Conservation (phyloP, 2,888 invertebrate species). For the Campaea margaritaria region DNA sequence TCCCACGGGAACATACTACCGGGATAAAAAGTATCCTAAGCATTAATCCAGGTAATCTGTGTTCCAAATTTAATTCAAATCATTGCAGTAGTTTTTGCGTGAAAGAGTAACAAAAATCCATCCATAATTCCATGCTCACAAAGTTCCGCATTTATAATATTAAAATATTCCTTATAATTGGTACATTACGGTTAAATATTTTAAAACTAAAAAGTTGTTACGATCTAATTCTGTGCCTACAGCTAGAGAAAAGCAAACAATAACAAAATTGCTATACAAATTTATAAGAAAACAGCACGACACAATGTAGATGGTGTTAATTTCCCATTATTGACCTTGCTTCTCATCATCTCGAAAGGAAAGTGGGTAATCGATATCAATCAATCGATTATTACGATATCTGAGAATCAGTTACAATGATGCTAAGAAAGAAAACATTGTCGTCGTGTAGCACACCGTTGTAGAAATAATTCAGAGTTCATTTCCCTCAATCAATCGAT, state of each 20-base stretch:
- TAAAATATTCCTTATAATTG: too few relatives aligned
- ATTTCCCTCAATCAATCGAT: too few relatives aligned
- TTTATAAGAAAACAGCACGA: not conserved
- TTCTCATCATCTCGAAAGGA: conserved; percentile 39
- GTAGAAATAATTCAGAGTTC: not conserved
- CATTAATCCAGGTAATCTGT: too few relatives aligned
- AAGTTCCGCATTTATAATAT: too few relatives aligned
- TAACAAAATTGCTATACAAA: not conserved
- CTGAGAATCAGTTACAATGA: conserved; percentile 22
- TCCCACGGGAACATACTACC: too few relatives aligned
- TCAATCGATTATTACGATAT: conserved; percentile 26
- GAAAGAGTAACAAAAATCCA: too few relatives aligned
- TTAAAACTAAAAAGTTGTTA: too few relatives aligned
- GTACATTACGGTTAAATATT: too few relatives aligned
- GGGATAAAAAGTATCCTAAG: too few relatives aligned
- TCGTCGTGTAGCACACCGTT: not conserved
- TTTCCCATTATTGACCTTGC: conserved; percentile 32
- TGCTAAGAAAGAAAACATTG: conserved; percentile 5
- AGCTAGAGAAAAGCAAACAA: not conserved
- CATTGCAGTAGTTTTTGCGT: too few relatives aligned
- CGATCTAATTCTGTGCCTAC: not conserved
- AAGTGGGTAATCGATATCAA: conserved; percentile 39
- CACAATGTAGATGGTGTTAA: conserved; percentile 26
- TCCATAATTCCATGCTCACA: too few relatives aligned
- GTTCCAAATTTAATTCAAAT: too few relatives aligned